phyloP scores from a whole-genome alignment of 2,888 invertebrate species.

The Stomorhina lunata region DNA sequence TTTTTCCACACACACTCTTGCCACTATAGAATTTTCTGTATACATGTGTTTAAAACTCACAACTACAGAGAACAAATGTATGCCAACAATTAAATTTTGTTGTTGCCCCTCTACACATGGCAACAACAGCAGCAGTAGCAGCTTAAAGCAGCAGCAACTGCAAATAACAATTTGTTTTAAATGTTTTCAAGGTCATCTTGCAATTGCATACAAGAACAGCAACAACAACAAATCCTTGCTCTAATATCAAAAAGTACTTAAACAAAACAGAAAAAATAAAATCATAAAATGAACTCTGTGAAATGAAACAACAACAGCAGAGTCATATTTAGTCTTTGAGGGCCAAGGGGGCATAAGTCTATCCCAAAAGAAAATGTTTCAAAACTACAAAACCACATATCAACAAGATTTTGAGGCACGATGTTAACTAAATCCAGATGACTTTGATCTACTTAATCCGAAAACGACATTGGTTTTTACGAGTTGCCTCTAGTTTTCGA shows the following conservation, averaged over 20 bases:
- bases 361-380: no score
- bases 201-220: not conserved
- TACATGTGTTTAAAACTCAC: not conserved
- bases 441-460: no score
- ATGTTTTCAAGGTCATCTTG: constrained; percentile 70
- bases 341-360: no score
- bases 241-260: constrained; percentile 39
- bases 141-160: constrained; percentile 17
- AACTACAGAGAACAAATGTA: not conserved
- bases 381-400: no score
- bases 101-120: constrained; percentile 27
- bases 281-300: constrained; percentile 29
- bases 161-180: constrained; percentile 34
- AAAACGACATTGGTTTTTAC: no score
- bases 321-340: no score
- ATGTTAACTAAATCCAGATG: no score
- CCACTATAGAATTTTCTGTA: no score
- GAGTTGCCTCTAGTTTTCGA: no score
- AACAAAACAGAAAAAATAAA: constrained; percentile 6
- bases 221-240: constrained; percentile 45
- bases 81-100: constrained; percentile 29
- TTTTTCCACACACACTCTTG: not conserved
- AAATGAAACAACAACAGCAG: not conserved
- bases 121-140: constrained; percentile 32
- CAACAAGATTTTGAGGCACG: no score